A percentile compares a stretch with the other conserved stretches of the same genome.
phyloP scores from a whole-genome alignment of 2,888 invertebrate genomes.

The Neoscelio sp. region DNA sequence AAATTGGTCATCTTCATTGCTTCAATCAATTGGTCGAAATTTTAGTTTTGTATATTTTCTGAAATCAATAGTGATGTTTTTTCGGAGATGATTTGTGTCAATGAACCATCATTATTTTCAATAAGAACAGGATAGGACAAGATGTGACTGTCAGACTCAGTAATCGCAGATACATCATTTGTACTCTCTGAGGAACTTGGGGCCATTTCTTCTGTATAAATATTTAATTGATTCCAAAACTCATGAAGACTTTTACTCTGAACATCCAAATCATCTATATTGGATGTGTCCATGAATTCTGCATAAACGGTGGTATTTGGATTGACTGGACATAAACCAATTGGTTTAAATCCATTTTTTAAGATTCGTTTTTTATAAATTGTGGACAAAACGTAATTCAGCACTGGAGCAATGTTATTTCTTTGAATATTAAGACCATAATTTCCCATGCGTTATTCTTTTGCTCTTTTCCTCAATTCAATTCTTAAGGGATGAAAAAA shows the following conservation, averaged over 20 bases:
- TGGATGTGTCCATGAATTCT: background rate
- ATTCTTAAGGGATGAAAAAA: slow-evolving; percentile 78
- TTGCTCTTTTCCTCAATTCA: slow-evolving; percentile 72
- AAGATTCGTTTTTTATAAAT: slow-evolving; percentile 31
- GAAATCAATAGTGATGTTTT: no score
- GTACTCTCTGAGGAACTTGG: background rate
- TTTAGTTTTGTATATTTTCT: no score
- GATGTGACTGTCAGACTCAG: no score
- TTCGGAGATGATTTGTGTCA: no score
- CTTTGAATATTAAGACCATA: slow-evolving; percentile 42
- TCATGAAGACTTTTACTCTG: slow-evolving; percentile 6
- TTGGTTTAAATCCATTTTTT: slow-evolving; percentile 48
- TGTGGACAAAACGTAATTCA: slow-evolving; percentile 17
- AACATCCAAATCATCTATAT: background rate
- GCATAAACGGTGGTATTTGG: slow-evolving; percentile 50
- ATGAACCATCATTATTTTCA: no score
- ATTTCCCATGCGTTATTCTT: slow-evolving; percentile 49
- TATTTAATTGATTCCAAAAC: slow-evolving; percentile 24
- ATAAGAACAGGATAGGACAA: no score
- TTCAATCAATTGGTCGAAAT: no score
- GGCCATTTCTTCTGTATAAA: background rate
- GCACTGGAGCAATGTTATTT: slow-evolving; percentile 29
- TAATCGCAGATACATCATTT: no score
- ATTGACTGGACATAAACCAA: slow-evolving; percentile 56
- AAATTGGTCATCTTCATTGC: no score